phyloP scores from a whole-genome alignment of 2,888 invertebrate species.

The Netelia inedita region DNA sequence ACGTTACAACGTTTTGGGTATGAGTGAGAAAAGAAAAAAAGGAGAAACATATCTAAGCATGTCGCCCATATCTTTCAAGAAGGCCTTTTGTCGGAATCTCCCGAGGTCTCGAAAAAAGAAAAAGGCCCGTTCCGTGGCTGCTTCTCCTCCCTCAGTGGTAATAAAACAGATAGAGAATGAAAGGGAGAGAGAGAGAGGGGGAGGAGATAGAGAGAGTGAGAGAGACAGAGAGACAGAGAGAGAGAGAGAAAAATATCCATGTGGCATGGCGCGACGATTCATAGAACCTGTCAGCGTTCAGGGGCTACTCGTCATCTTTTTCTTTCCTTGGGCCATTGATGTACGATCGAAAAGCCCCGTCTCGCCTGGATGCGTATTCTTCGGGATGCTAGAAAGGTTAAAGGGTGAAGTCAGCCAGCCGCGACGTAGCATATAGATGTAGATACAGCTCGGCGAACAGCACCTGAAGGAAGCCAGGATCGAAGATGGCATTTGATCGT shows the following conservation, averaged over 20 bases:
- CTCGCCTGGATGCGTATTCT: constrained; percentile 38
- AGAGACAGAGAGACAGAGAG: background rate
- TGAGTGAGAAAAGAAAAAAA: background rate
- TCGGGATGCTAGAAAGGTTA: constrained; percentile 67
- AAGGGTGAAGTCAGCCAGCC: constrained; percentile 69
- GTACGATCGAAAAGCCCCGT: constrained; percentile 50
- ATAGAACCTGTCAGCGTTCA: constrained; percentile 72
- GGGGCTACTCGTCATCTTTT: constrained; percentile 75
- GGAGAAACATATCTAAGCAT: background rate
- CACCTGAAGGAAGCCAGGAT: constrained; percentile 46
- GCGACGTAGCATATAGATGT: constrained; percentile 50
- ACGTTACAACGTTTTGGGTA: no score
- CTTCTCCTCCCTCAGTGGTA: constrained; percentile 25
- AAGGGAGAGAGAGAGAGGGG: constrained; percentile 8
- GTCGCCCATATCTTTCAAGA: constrained; percentile 40
- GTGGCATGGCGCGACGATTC: constrained; percentile 51
- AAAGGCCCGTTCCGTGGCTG: constrained; percentile 15
- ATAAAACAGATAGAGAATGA: constrained; percentile 28
- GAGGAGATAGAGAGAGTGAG: background rate
- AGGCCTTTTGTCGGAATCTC: constrained; percentile 41
- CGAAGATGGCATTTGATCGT: constrained; percentile 76
- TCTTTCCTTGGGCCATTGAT: constrained; percentile 68
- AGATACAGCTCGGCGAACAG: constrained; percentile 10
- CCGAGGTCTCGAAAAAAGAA: constrained; percentile 30
- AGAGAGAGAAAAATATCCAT: background rate